Conservation (phyloP, 1,140 invertebrate genomes). For the Copidosoma floridanum region DNA sequence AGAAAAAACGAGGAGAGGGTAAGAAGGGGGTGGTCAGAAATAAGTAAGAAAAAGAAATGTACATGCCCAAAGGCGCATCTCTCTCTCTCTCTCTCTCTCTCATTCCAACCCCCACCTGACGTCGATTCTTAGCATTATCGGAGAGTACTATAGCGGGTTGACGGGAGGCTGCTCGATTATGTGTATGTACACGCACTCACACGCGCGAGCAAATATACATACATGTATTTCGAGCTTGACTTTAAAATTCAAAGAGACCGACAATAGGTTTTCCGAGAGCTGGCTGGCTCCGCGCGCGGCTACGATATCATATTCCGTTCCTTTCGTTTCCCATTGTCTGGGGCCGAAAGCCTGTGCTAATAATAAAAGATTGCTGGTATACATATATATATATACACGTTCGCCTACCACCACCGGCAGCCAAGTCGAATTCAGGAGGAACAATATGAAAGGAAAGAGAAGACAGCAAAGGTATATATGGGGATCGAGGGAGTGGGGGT, state of each 20-base stretch:
- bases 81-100: constrained; percentile 8
- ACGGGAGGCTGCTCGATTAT: no score
- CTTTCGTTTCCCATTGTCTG: constrained; percentile 59
- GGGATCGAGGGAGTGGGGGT: constrained; percentile 28
- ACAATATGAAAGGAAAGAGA: constrained; percentile 27
- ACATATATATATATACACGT: no score
- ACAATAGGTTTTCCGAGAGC: constrained; percentile 55
- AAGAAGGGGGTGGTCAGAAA: constrained; percentile 31
- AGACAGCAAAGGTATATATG: constrained; percentile 6
- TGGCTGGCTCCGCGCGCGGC: constrained; percentile 14
- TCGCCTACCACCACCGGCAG: no score
- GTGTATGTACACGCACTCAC: no score
- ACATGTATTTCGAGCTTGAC: no score
- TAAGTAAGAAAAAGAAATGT: constrained; percentile 32
- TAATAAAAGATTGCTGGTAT: constrained; percentile 57
- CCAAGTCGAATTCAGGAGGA: constrained; percentile 16
- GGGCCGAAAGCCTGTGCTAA: constrained; percentile 55
- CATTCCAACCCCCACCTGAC: no score
- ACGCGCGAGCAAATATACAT: no score
- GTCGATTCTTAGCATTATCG: no score
- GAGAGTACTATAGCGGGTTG: no score
- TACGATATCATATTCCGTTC: constrained; percentile 59
- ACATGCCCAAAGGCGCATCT: constrained; percentile 56
- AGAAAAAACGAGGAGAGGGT: constrained; percentile 25
- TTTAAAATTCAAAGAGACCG: constrained; percentile 61